Base-by-base conservation (phyloP, 2,888 invertebrate species). In the Elysia crispata region DNA sequence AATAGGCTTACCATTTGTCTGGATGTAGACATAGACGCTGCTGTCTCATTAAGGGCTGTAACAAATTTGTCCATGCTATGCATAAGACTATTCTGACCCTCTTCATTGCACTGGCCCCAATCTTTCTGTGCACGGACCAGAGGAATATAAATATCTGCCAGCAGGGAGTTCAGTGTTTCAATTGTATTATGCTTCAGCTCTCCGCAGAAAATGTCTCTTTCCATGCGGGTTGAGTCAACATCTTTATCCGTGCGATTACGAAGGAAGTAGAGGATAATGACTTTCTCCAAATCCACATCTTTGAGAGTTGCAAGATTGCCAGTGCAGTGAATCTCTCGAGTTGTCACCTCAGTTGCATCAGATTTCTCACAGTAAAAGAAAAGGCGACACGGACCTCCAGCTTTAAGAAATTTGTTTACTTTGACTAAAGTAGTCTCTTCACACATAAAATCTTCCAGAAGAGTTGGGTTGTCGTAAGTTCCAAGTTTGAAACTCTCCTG, bases 401-500 rank as follows among this genome's bases (percentile, higher is more conserved):
- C 86, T 79, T 85, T 86, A 5, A 92, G 84, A 82, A 92, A 92
- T 75, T 86, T 85, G 83, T 92, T 91, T 18, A 92, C 89, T 85
- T 89, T 88, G 30, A 86, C 86, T 69, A 91, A 82, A 31, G 89
- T 91, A 30, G 87, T 85, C 41, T 90, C 88, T 82, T 90, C 88
- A 78, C 89, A 88, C 86, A 92, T 88, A 83, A 91, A 91, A 84
- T 91, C 90, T 83, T 92, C 92, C 69, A 92, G 81, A 70, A 90
- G 77, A 49, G 90, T 89, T 5, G 91, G 90, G 81, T 90, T 90
- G 83, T 89, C 91, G 85, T 86, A 89, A 60, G 89, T 90, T 23
- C 90, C 90, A 73, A 92, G 89, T 83, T 89, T 89, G 82, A 92
- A 92, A 77, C 90, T 91, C 83, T 92, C 91, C 84, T 91, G 91